These are phyloP conservation scores for Collichthys lucidus DNA, from an alignment of 2,113 vertebrate genomes.

Conservation along the genomic window DNA sequence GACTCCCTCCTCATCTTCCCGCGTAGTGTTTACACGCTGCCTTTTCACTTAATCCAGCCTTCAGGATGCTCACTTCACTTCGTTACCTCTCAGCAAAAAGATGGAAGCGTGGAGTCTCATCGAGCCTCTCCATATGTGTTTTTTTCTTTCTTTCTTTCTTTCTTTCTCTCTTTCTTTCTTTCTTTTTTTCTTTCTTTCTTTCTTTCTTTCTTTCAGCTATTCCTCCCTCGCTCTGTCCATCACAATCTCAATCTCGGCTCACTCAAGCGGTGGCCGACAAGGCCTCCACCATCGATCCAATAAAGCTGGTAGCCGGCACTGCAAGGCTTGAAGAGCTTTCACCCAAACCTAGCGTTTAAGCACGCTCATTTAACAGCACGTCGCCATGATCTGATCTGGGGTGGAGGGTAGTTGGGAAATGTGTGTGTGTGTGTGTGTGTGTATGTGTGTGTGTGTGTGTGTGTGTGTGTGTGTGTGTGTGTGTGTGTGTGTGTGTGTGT, in stretches of 20 bases:
- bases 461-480: too few species aligned
- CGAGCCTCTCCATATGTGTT: conserved; percentile 22
- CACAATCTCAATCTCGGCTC: conserved; percentile 60
- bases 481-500: too few species aligned
- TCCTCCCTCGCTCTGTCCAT: conserved; percentile 12
- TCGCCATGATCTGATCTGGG: conserved; percentile 60
- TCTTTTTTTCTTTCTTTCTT: conserved; percentile 15
- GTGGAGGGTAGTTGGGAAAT: not conserved
- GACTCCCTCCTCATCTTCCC: conserved; percentile 22
- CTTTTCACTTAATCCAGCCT: conserved; percentile 67
- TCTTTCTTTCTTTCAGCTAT: conserved; percentile 14
- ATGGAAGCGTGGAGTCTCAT: conserved; percentile 23
- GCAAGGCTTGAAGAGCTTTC: conserved; percentile 60
- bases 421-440: too few species aligned
- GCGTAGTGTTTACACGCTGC: conserved; percentile 58
- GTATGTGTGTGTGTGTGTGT: too few species aligned
- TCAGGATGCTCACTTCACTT: conserved; percentile 57
- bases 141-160: conserved; percentile 18
- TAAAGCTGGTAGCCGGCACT: conserved; percentile 62
- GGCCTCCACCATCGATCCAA: conserved; percentile 79
- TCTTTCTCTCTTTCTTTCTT: conserved; percentile 24
- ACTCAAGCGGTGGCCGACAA: conserved; percentile 56
- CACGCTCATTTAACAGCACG: conserved; percentile 62
- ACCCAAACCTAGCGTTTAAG: conserved; percentile 57
- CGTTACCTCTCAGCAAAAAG: conserved; percentile 43